phyloP scores from a whole-genome alignment of 2,113 vertebrate species.

The Salvator merianae region DNA sequence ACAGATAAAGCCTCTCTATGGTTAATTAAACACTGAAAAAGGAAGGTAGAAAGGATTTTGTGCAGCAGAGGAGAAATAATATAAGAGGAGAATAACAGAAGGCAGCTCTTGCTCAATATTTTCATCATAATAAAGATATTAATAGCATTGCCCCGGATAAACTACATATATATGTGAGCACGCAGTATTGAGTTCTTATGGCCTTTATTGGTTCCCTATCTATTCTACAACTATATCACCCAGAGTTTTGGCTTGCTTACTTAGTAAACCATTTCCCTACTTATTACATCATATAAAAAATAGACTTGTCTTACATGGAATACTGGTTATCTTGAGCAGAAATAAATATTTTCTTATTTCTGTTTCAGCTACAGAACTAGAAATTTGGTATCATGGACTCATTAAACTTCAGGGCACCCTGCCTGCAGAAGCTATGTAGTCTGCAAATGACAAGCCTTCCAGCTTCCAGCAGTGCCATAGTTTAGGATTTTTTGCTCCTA shows the following conservation, averaged over 20 bases:
- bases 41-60: not conserved
- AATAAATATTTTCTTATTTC: conserved; percentile 16
- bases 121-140: not conserved
- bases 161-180: not conserved
- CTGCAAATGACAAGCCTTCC: conserved; percentile 11
- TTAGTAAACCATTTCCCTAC: not conserved
- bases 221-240: not conserved
- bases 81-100: not conserved
- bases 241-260: not conserved
- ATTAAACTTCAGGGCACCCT: not conserved
- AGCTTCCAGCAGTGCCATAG: not conserved
- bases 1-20: not conserved
- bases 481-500: not conserved
- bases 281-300: not conserved
- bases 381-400: not conserved
- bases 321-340: conserved; percentile 5
- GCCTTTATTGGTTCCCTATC: not conserved
- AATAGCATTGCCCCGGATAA: not conserved
- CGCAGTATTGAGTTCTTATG: not conserved
- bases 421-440: conserved; percentile 6
- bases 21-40: not conserved
- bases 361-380: conserved; percentile 5
- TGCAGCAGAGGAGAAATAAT: no score
- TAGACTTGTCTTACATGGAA: not conserved
- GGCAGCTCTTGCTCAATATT: not conserved